Conservation (phyloP, 2,113 vertebrate species). For the Oxyruncus cristatus region DNA sequence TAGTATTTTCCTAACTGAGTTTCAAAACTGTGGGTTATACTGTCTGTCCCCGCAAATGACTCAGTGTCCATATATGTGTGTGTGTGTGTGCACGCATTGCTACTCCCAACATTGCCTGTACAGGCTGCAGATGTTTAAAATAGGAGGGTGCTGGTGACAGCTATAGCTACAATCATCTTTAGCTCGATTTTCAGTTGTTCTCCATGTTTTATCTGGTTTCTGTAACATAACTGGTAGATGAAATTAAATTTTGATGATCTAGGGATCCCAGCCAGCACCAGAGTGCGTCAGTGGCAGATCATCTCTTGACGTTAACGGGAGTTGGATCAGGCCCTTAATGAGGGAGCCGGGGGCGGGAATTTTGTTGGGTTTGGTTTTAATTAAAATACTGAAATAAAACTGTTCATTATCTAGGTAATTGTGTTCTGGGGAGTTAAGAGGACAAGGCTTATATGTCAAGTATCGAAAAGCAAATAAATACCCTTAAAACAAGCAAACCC, state of each 20-base stretch:
- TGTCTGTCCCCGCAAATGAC: conserved; percentile 48
- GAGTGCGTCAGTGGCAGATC: conserved; percentile 44
- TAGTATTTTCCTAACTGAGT: conserved; percentile 18
- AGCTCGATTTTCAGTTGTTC: not conserved
- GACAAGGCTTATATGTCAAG: not conserved
- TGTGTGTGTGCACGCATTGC: not conserved
- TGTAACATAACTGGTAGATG: not conserved
- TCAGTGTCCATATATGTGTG: conserved; percentile 43
- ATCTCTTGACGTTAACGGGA: conserved; percentile 46
- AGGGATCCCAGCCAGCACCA: not conserved
- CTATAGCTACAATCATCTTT: not conserved
- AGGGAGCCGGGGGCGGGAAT: not conserved
- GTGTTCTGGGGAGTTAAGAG: not conserved
- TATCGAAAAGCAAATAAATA: not conserved
- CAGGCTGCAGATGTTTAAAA: conserved; percentile 26
- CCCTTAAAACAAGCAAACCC: not conserved
- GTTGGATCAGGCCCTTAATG: conserved; percentile 6
- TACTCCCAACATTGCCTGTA: not conserved
- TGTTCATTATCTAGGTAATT: not conserved
- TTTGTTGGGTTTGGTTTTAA: not conserved
- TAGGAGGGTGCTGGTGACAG: not conserved
- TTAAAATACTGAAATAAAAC: conserved; percentile 4
- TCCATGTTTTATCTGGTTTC: not conserved
- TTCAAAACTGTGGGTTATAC: conserved; percentile 28
- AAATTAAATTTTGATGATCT: not conserved